Percentiles rank a stretch among this genome's conserved stretches.
These are phyloP conservation scores for Emydocephalus ijimae DNA, from an alignment of 2,113 vertebrate genomes.

Conservation along the genomic window DNA sequence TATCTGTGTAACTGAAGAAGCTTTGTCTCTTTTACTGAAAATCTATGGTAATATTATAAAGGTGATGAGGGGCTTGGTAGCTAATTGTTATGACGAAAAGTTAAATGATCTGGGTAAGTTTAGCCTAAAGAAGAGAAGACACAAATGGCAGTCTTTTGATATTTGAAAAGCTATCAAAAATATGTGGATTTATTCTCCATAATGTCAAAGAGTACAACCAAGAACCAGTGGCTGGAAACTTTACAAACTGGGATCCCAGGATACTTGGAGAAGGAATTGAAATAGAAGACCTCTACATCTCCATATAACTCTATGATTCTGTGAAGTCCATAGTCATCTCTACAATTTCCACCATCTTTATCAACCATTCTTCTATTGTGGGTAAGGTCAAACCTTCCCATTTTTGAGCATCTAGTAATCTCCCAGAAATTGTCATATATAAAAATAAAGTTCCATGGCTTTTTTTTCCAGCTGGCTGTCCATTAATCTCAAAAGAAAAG, in stretches of 20 bases:
- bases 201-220: neutral
- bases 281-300: neutral
- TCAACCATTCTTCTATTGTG: neutral
- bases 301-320: neutral
- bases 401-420: neutral
- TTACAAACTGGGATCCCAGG: neutral
- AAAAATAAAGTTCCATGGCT: neutral
- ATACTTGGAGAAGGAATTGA: neutral
- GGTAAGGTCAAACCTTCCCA: neutral
- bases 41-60: neutral
- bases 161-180: neutral
- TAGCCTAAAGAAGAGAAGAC: neutral
- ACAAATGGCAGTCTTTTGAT: neutral
- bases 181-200: neutral
- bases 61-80: neutral
- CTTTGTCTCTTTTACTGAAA: neutral
- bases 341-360: neutral
- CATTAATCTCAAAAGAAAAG: neutral
- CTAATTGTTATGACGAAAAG: neutral
- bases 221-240: neutral
- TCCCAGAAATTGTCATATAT: neutral
- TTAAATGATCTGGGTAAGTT: neutral
- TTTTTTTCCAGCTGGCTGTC: neutral
- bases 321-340: neutral
- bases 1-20: neutral